Percentiles rank a stretch among this genome's conserved stretches.
These are phyloP conservation scores for Drosophila seguyi DNA, from an alignment of 1,140 invertebrate species.

Conservation along the genomic window DNA sequence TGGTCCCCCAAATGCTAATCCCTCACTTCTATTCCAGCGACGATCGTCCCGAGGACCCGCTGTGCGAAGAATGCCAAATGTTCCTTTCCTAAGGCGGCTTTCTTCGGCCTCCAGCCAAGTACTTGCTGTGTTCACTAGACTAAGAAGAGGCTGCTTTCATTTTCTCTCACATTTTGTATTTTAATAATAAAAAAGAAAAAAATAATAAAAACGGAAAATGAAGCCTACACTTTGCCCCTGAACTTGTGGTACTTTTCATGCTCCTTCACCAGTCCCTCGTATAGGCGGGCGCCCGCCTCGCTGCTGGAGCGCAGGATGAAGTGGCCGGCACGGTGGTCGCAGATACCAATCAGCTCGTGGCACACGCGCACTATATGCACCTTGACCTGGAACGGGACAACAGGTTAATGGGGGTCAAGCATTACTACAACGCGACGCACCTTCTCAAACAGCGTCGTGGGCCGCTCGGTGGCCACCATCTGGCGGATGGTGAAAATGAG, in stretches of 20 bases:
- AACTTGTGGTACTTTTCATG: slow-evolving; percentile 84
- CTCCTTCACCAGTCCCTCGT: slow-evolving; percentile 75
- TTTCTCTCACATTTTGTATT: neutral
- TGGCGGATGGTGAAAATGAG: slow-evolving; percentile 77
- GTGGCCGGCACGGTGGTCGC: slow-evolving; percentile 81
- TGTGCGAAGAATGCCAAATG: slow-evolving; percentile 70
- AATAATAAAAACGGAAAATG: neutral
- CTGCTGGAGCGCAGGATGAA: slow-evolving; percentile 79
- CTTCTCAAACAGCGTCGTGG: slow-evolving; percentile 81
- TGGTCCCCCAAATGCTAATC: neutral
- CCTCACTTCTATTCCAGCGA: slow-evolving; percentile 29
- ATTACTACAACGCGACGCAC: slow-evolving; percentile 8
- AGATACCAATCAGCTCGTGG: slow-evolving; percentile 74
- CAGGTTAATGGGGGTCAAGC: neutral
- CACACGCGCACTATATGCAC: slow-evolving; percentile 77
- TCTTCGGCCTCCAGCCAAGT: neutral
- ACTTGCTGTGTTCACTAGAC: slow-evolving; percentile 8
- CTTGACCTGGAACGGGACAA: slow-evolving; percentile 52
- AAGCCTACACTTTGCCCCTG: slow-evolving; percentile 77
- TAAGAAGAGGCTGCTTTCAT: neutral
- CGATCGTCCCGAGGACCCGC: slow-evolving; percentile 37
- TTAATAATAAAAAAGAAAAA: neutral
- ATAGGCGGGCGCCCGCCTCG: slow-evolving; percentile 76
- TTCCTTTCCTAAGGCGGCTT: slow-evolving; percentile 23
- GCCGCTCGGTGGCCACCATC: slow-evolving; percentile 74